These are phyloP conservation scores for Lordiphosa mommai DNA, from an alignment of 1,140 invertebrate genomes.

Conservation along the genomic window DNA sequence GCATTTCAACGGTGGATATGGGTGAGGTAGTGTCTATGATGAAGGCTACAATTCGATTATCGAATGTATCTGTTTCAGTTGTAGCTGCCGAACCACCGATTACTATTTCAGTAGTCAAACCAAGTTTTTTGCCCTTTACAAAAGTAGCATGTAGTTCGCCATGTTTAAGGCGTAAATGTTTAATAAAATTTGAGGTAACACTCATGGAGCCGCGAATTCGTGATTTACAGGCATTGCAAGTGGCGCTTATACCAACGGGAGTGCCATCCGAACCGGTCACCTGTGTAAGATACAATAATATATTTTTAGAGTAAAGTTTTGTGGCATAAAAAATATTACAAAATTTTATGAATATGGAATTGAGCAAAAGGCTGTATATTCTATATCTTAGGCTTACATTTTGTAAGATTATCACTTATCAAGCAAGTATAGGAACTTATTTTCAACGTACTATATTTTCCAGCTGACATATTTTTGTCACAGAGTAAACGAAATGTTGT, in stretches of 20 bases:
- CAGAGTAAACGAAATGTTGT: too few relatives aligned
- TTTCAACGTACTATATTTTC: too few relatives aligned
- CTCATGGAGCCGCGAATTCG: conserved; percentile 20
- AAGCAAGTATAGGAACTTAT: too few relatives aligned
- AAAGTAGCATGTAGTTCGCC: conserved; percentile 20
- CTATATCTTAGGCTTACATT: too few relatives aligned
- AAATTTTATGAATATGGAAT: not conserved
- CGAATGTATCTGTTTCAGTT: conserved; percentile 15
- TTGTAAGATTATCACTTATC: too few relatives aligned
- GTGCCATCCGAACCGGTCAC: conserved; percentile 6
- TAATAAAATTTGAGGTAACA: conserved; percentile 33
- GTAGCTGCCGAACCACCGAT: not conserved
- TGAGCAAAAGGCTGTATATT: too few relatives aligned
- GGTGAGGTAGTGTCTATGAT: conserved; percentile 19
- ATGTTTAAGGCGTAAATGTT: conserved; percentile 26
- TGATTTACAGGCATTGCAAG: conserved; percentile 24
- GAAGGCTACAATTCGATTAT: conserved; percentile 16
- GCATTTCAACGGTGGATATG: conserved; percentile 2
- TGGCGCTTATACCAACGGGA: conserved; percentile 15
- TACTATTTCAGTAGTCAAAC: not conserved
- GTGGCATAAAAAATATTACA: not conserved
- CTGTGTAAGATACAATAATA: not conserved
- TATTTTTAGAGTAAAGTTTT: not conserved
- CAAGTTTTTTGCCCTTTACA: conserved; percentile 13
- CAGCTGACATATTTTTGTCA: too few relatives aligned